These are phyloP conservation scores for Acanthopagrus latus DNA, from an alignment of 2,797 vertebrate genomes.

Conservation along the genomic window DNA sequence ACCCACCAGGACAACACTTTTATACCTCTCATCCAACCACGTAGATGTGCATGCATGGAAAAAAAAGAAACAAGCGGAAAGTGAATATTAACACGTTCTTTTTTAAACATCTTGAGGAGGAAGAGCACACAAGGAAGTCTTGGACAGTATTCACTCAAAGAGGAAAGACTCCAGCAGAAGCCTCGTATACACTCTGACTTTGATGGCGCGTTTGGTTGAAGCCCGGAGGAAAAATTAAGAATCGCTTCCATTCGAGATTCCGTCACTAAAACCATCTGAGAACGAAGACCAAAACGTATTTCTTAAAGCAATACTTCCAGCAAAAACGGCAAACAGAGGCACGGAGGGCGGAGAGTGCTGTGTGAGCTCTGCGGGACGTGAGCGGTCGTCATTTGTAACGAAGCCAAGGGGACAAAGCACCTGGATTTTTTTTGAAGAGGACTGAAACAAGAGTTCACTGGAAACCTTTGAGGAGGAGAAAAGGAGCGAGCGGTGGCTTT, in stretches of 20 bases:
- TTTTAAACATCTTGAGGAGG: constrained; percentile 28
- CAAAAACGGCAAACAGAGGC: constrained; percentile 65
- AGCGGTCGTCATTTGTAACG: constrained; percentile 24
- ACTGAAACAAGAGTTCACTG: constrained; percentile 46
- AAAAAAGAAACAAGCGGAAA: constrained; percentile 46
- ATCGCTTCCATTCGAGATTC: constrained; percentile 50
- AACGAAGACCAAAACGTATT: constrained; percentile 81
- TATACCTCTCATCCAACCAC: constrained; percentile 61
- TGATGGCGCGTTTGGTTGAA: neutral
- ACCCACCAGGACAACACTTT: constrained; percentile 49
- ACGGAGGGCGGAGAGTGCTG: constrained; percentile 8
- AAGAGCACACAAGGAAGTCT: constrained; percentile 30
- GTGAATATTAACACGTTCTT: constrained; percentile 42
- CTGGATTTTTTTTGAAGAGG: constrained; percentile 69
- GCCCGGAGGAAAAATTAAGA: constrained; percentile 6
- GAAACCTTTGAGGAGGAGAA: constrained; percentile 32
- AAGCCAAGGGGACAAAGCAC: constrained; percentile 52
- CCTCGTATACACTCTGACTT: constrained; percentile 25
- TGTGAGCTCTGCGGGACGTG: constrained; percentile 27
- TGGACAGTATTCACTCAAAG: constrained; percentile 27
- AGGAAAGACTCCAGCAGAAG: constrained; percentile 17
- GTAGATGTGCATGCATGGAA: constrained; percentile 65
- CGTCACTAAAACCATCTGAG: constrained; percentile 51
- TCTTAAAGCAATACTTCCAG: constrained; percentile 87
- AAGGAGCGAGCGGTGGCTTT: constrained; percentile 38